phyloP scores from a whole-genome alignment of 2,797 vertebrate genomes.

The Semaprochilodus insignis region DNA sequence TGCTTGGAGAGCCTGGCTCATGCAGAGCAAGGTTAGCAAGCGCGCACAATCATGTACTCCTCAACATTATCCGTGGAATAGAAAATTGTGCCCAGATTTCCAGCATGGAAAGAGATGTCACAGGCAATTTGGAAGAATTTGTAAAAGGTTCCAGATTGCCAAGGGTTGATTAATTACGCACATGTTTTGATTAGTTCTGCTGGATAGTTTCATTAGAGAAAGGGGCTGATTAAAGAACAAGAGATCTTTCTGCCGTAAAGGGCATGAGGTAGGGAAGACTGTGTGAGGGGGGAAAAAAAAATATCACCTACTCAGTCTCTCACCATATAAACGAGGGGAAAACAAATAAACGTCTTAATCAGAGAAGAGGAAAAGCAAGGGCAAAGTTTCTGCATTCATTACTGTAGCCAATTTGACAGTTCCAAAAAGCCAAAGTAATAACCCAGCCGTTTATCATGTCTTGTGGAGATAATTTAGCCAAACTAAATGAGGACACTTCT shows the following conservation, averaged over 20 bases:
- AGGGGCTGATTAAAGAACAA: slow-evolving; percentile 74
- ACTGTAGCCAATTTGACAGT: slow-evolving; percentile 39
- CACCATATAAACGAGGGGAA: slow-evolving; percentile 9
- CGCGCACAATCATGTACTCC: background rate
- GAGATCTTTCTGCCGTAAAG: slow-evolving; percentile 59
- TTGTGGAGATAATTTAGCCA: slow-evolving; percentile 10
- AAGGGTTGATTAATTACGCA: slow-evolving; percentile 84
- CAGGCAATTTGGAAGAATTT: slow-evolving; percentile 76
- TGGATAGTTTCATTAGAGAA: slow-evolving; percentile 81
- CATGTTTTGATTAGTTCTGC: slow-evolving; percentile 85
- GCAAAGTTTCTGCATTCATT: slow-evolving; percentile 39
- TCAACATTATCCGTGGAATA: background rate
- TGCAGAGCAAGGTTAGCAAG: background rate
- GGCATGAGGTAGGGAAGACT: slow-evolving; percentile 45
- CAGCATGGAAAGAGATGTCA: slow-evolving; percentile 82
- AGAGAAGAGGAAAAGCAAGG: slow-evolving; percentile 31
- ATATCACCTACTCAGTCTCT: slow-evolving; percentile 36
- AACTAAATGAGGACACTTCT: slow-evolving; percentile 13
- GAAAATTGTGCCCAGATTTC: slow-evolving; percentile 59
- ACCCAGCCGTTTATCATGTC: slow-evolving; percentile 31
- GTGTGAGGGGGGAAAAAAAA: background rate
- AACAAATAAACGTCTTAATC: slow-evolving; percentile 46
- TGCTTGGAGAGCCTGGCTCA: background rate
- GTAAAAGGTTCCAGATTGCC: slow-evolving; percentile 73
- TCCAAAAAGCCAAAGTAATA: slow-evolving; percentile 14